phyloP scores from a whole-genome alignment of 2,888 invertebrate genomes.

The Pollenia angustigena region DNA sequence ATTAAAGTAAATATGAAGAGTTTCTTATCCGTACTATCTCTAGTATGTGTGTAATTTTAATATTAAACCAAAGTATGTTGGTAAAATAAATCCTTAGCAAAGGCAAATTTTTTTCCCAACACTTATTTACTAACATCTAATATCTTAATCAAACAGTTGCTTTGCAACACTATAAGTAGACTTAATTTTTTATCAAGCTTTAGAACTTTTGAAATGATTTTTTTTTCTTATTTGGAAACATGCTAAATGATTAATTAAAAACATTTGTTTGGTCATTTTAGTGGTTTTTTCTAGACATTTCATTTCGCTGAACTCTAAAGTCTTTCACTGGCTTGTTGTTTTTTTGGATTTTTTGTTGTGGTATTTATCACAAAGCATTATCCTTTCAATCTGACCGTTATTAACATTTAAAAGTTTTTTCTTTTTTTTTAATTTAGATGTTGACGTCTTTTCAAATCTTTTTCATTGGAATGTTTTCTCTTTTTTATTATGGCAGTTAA shows the following conservation, averaged over 20 bases:
- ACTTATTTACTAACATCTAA: constrained; percentile 41
- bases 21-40: constrained; percentile 23
- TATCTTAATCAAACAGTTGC: constrained; percentile 57
- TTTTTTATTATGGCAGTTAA: constrained; percentile 26
- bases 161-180: not conserved
- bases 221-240: constrained; percentile 8
- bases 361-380: constrained; percentile 1
- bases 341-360: constrained; percentile 34
- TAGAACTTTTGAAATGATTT: not conserved
- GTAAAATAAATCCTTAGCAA: not conserved
- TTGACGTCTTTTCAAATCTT: not conserved
- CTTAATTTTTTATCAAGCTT: not conserved
- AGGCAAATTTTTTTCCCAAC: not conserved
- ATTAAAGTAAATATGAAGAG: constrained; percentile 53
- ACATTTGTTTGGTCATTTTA: constrained; percentile 31
- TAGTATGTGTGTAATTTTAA: constrained; percentile 20
- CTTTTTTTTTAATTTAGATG: not conserved
- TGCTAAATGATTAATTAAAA: constrained; percentile 58
- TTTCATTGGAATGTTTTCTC: constrained; percentile 18
- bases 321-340: constrained; percentile 13
- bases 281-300: constrained; percentile 6
- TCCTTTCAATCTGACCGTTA: constrained; percentile 13
- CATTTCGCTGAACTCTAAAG: not conserved
- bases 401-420: constrained; percentile 12
- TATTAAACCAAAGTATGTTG: not conserved